Evolutionary conservation across 2,888 invertebrate species (phyloP).

Genomic region (Sericinus montela): DNA sequence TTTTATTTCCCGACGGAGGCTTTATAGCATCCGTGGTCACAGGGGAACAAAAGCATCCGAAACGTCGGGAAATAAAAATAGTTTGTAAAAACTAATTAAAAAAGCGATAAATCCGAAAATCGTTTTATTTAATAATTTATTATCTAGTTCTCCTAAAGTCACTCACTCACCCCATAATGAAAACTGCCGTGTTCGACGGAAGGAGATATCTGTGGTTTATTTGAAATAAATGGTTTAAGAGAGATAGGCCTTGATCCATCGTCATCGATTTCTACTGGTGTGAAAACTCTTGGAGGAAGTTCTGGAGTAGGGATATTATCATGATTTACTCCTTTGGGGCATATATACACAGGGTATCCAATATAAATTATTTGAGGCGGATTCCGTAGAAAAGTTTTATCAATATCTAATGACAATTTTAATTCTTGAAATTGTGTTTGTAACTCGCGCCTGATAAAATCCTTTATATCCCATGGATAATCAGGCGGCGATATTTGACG

Average conservation of each 20-base stretch:
- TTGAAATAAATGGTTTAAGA: slow-evolving; percentile 35
- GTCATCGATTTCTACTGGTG: slow-evolving; percentile 29
- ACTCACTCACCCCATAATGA: slow-evolving; percentile 33
- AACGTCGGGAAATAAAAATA: no score
- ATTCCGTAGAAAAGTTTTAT: no score
- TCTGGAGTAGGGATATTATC: no score
- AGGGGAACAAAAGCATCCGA: no score
- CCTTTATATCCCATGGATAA: slow-evolving; percentile 1
- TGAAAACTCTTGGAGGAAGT: slow-evolving; percentile 28
- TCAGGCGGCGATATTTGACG: slow-evolving; percentile 2
- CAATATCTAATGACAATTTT: no score
- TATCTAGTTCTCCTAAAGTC: neutral
- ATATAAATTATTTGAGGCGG: neutral
- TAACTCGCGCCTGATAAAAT: neutral
- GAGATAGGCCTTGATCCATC: slow-evolving; percentile 56
- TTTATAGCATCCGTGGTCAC: no score
- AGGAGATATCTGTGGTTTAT: slow-evolving; percentile 27
- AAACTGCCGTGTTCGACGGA: slow-evolving; percentile 40
- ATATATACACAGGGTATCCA: neutral
- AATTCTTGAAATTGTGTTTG: no score
- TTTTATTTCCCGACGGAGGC: no score
- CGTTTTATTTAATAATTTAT: no score
- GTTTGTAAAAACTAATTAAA: no score
- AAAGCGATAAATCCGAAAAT: no score
- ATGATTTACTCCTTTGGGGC: neutral